Evolutionary conservation across 64 coral and sea anemone species (phyloP).

Genomic region (Stichodactyla helianthus): DNA sequence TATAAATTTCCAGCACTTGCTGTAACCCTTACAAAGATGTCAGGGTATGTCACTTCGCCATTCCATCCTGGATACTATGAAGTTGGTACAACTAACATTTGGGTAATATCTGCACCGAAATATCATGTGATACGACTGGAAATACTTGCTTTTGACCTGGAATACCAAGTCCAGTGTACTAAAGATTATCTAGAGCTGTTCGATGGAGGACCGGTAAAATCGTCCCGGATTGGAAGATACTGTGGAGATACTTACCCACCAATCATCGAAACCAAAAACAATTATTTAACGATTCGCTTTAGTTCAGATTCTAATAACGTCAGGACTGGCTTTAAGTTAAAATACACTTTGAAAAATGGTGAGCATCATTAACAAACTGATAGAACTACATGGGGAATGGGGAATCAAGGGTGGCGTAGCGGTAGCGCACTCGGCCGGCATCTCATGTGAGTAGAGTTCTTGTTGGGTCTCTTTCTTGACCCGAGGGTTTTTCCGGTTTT

Average conservation of each 20-base stretch:
- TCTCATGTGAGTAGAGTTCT: no score
- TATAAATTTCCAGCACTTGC: background rate
- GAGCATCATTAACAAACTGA: background rate
- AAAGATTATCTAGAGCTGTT: conserved; percentile 47
- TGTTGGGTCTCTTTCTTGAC: no score
- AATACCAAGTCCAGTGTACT: conserved; percentile 25
- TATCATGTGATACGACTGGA: conserved; percentile 46
- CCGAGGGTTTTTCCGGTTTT: no score
- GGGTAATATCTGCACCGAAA: conserved; percentile 24
- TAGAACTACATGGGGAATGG: no score
- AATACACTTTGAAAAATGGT: background rate
- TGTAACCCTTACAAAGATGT: background rate
- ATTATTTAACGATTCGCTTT: conserved; percentile 24
- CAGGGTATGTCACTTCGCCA: conserved; percentile 40
- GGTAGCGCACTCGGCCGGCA: no score
- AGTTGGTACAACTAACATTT: conserved; percentile 21
- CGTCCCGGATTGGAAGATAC: conserved; percentile 16
- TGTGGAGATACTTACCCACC: conserved; percentile 16
- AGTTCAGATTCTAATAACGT: background rate
- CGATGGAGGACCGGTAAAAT: conserved; percentile 2
- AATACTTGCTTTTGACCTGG: conserved; percentile 43
- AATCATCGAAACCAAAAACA: conserved; percentile 20
- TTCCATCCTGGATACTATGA: conserved; percentile 57
- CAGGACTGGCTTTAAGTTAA: conserved; percentile 20
- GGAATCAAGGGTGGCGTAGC: no score